Percentiles rank a stretch among this genome's conserved stretches.
Conservation (phyloP, 2,797 vertebrate species). For the Enteromius argenteus region DNA sequence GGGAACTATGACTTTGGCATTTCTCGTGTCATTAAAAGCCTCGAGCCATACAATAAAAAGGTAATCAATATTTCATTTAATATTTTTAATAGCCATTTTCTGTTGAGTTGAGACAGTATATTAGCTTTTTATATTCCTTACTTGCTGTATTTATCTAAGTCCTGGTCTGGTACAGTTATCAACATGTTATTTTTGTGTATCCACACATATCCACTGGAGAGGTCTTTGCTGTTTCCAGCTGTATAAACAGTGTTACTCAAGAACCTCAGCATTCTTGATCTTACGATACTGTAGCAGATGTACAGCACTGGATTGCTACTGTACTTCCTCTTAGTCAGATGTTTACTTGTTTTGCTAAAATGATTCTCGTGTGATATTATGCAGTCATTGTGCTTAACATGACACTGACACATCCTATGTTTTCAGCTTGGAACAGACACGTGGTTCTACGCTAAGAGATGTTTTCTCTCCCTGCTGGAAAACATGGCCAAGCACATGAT, state of each 20-base stretch:
- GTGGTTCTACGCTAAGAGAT: conserved; percentile 96
- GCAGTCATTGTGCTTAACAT: neutral
- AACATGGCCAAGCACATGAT: conserved; percentile 97
- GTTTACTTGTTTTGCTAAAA: neutral
- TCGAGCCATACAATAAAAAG: conserved; percentile 97
- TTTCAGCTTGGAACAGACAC: conserved; percentile 90
- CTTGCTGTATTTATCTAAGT: neutral
- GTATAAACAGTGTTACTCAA: conserved; percentile 54
- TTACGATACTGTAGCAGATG: conserved; percentile 14
- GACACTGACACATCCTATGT: conserved; percentile 22
- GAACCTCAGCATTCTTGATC: conserved; percentile 33
- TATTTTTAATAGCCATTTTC: neutral
- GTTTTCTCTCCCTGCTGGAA: conserved; percentile 94
- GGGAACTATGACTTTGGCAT: conserved; percentile 97
- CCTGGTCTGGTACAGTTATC: neutral
- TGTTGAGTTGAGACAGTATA: neutral
- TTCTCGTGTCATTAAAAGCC: conserved; percentile 94
- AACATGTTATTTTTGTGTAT: conserved; percentile 37
- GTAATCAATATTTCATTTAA: conserved; percentile 59
- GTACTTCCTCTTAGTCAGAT: neutral
- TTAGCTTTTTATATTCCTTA: neutral
- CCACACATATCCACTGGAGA: conserved; percentile 9
- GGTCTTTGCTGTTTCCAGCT: conserved; percentile 51
- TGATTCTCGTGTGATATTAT: neutral
- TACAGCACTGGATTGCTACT: conserved; percentile 8